Evolutionary conservation across 2,113 vertebrate genomes (phyloP), one percentile per base, ranked within the genome.

Genomic region (Columba janthina): DNA sequence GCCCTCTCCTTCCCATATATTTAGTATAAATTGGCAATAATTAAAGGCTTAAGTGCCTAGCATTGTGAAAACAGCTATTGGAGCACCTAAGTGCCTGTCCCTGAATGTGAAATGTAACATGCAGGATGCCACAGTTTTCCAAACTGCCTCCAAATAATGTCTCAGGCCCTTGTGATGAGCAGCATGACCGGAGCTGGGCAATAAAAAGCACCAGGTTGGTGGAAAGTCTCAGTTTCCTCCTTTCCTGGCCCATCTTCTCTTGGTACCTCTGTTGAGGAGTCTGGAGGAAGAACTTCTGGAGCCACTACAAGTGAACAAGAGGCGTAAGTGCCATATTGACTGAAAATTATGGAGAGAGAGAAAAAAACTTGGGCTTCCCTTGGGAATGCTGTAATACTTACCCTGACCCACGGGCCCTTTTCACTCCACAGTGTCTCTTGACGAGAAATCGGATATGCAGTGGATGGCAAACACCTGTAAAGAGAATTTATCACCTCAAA

Each of bases 121-220:
- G 11, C 64, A 91, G 22, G 32, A 13, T 74, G n/a, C 11, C 51
- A 87, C 4, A 24, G 28, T 28, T 58, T 40, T 51, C 40, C 73
- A 58, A 28, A 87, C 61, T 81, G 36, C 24, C 24, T 28, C 60
- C 60, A 74, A 70, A 80, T 14, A 8, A 32, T 38, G 14, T 51
- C n/a, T 51, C 51, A 76, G 31, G 16, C 12, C n/a, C n/a, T n/a
- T 21, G 6, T 15, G 22, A 38, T 17, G 15, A 79, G 10, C 21
- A 58, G 16, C 14, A 21, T 75, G n/a, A 21, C 64, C 10, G 11
- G 31, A 84, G 26, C 16, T 34, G 24, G 38, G 42, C 48, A 79
- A 79, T 12, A 48, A 5, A 56, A 64, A 36, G 0, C 4, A 2
- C 4, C 5, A 2, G 4, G 19, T 7, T 34, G 10, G 8, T 32